Percentiles rank a stretch among this genome's conserved stretches.
phyloP scores from a whole-genome alignment of 2,888 invertebrate species.

The Ptilodon capucinus region DNA sequence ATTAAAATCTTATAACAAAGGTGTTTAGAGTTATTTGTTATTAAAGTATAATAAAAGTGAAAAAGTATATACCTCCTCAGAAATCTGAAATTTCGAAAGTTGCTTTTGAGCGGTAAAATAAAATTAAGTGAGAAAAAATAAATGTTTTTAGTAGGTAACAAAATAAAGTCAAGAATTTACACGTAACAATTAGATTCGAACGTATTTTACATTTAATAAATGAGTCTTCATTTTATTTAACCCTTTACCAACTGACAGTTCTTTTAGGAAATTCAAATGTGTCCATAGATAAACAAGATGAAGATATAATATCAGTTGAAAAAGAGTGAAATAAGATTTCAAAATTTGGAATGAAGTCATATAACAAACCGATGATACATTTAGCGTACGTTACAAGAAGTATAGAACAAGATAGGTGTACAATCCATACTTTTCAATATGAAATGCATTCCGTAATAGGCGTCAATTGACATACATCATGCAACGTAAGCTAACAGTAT shows the following conservation, averaged over 20 bases:
- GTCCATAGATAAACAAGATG: not conserved
- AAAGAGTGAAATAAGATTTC: not conserved
- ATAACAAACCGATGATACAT: slow-evolving; percentile 22
- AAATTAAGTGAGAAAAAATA: slow-evolving; percentile 21
- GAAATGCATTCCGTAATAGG: slow-evolving; percentile 4
- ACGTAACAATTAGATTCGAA: slow-evolving; percentile 42
- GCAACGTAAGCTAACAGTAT: slow-evolving; percentile 54
- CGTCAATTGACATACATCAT: slow-evolving; percentile 1
- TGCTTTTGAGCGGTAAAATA: slow-evolving; percentile 44
- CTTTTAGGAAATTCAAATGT: not conserved
- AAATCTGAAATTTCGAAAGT: slow-evolving; percentile 73
- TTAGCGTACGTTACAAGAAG: slow-evolving; percentile 14
- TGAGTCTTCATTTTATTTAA: slow-evolving; percentile 58
- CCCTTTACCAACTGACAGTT: slow-evolving; percentile 10
- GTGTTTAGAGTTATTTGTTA: slow-evolving; percentile 75
- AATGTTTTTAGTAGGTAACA: slow-evolving; percentile 34
- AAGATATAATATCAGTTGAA: slow-evolving; percentile 8
- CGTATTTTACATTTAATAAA: slow-evolving; percentile 55
- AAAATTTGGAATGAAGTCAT: slow-evolving; percentile 42
- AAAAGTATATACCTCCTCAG: slow-evolving; percentile 67
- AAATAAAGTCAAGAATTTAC: slow-evolving; percentile 49
- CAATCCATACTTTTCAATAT: slow-evolving; percentile 7
- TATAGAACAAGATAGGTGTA: slow-evolving; percentile 10
- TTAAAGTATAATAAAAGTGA: slow-evolving; percentile 53
- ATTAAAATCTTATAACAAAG: slow-evolving; percentile 52